Conservation (phyloP, 1,140 invertebrate species). For the Drosophila truncata region DNA sequence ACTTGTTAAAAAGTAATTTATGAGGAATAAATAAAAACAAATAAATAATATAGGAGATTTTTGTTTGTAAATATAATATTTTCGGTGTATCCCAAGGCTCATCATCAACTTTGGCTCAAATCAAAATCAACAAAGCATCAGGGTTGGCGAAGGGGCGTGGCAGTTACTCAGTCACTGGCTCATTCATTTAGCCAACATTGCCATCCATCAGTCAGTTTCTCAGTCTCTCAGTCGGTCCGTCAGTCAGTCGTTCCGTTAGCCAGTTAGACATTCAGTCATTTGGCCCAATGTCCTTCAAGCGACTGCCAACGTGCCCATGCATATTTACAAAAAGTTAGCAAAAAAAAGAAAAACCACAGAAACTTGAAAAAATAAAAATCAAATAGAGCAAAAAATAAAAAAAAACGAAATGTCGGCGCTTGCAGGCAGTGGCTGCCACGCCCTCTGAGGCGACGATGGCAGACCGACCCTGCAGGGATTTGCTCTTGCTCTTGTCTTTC, state of each 20-base stretch:
- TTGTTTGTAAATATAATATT: not conserved
- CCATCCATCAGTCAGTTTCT: conserved; percentile 24
- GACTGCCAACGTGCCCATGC: conserved; percentile 68
- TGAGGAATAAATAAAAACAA: not conserved
- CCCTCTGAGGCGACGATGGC: conserved; percentile 25
- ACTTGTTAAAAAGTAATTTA: too few relatives aligned
- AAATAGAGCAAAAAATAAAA: conserved; percentile 10
- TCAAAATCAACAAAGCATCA: conserved; percentile 60
- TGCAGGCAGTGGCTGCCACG: conserved; percentile 31
- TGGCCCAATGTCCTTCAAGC: conserved; percentile 64
- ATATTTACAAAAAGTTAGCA: conserved; percentile 61
- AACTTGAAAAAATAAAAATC: conserved; percentile 12
- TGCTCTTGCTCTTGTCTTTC: conserved; percentile 24
- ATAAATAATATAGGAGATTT: too few relatives aligned
- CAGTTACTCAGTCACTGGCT: conserved; percentile 29
- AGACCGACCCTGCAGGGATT: conserved; percentile 45
- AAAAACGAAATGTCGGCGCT: conserved; percentile 17
- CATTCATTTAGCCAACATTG: conserved; percentile 38
- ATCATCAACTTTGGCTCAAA: conserved; percentile 49
- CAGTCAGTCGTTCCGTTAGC: conserved; percentile 10
- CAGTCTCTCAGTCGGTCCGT: conserved; percentile 2
- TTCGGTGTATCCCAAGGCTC: conserved; percentile 12
- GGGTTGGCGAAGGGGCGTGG: conserved; percentile 22
- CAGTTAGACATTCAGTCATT: conserved; percentile 39
- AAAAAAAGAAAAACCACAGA: conserved; percentile 7